Evolutionary conservation across 2,888 invertebrate species (phyloP).

Genomic region (Lasioglossum oenotherae): DNA sequence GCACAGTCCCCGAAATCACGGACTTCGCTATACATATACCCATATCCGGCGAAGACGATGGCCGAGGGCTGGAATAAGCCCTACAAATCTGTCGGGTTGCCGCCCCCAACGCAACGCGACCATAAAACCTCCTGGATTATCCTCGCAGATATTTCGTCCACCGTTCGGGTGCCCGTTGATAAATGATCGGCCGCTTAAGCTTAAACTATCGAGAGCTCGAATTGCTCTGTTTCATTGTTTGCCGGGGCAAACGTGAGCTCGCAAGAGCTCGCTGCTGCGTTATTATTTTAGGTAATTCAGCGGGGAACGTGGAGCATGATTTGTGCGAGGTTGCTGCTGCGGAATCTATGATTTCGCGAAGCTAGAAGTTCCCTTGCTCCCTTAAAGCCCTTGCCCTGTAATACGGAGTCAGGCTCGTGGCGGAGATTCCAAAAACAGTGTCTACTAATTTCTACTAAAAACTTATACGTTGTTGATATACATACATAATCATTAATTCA

Average conservation of each 20-base stretch:
- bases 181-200: neutral
- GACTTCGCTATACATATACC: constrained; percentile 30
- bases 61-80: constrained; percentile 44
- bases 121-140: constrained; percentile 1
- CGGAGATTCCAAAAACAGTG: too few species aligned
- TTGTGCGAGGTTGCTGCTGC: neutral
- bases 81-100: constrained; percentile 50
- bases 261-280: neutral
- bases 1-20: constrained; percentile 59
- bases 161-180: neutral
- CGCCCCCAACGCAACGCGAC: neutral
- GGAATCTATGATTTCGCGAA: neutral
- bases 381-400: too few species aligned
- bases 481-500: too few species aligned
- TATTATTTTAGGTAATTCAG: neutral
- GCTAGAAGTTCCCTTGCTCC: neutral
- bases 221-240: neutral
- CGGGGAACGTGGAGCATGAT: neutral
- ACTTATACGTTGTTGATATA: too few species aligned
- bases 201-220: neutral
- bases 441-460: too few species aligned
- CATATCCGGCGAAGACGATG: constrained; percentile 52
- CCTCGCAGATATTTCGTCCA: neutral
- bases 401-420: too few species aligned
- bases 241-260: neutral